Evolutionary conservation across 2,113 vertebrate species (phyloP).

Genomic region (Melanerpes formicivorus): DNA sequence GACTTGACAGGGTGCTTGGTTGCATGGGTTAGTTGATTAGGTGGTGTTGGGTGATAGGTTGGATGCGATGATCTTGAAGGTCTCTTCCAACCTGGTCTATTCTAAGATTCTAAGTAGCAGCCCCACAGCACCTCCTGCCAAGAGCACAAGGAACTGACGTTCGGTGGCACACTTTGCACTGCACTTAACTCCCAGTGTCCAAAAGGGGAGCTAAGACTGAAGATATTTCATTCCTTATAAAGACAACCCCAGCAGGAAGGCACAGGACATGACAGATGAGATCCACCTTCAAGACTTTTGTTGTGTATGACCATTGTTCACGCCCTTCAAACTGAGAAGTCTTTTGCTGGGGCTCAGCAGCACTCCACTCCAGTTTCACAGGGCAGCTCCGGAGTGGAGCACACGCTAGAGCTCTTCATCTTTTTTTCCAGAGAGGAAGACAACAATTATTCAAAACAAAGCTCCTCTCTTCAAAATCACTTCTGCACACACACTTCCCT

Average conservation of each 20-base stretch:
- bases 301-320: rapidly evolving
- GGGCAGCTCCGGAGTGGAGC: neutral
- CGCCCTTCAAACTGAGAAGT: rapidly evolving
- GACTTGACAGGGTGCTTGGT: too few species aligned
- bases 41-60: too few species aligned
- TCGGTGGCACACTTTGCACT: neutral
- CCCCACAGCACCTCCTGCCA: neutral
- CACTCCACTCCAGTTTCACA: neutral
- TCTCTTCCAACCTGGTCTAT: too few species aligned
- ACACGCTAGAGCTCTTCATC: neutral
- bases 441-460: neutral
- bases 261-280: neutral
- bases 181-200: rapidly evolving
- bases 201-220: neutral
- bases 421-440: neutral
- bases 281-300: neutral
- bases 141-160: rapidly evolving
- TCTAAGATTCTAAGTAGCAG: neutral
- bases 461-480: neutral
- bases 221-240: neutral
- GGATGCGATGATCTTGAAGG: too few species aligned
- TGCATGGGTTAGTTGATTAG: too few species aligned
- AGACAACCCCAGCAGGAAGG: neutral
- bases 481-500: neutral
- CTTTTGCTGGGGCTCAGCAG: neutral